These are phyloP conservation scores for Hybognathus amarus DNA, from an alignment of 2,797 vertebrate genomes.

Conservation along the genomic window DNA sequence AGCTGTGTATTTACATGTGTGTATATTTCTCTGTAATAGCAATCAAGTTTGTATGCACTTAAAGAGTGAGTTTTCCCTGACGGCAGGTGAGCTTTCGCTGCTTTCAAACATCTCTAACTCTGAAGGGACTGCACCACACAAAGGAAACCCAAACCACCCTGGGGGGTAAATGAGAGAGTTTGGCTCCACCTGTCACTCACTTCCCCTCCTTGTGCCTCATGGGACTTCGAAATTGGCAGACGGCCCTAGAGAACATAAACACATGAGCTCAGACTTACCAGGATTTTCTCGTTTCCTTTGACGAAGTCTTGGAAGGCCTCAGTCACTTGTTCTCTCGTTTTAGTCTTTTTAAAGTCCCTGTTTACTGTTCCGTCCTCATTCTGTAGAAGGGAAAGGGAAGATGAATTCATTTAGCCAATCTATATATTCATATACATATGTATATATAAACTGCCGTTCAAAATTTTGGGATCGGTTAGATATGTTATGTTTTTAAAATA, in stretches of 20 bases:
- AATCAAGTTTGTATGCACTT: slow-evolving; percentile 10
- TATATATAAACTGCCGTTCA: too few relatives aligned
- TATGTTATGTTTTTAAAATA: too few relatives aligned
- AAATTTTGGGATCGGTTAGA: too few relatives aligned
- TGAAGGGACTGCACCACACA: slow-evolving; percentile 26
- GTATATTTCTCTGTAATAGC: slow-evolving; percentile 20
- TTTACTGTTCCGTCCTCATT: slow-evolving; percentile 96
- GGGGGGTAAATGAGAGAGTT: slow-evolving; percentile 28
- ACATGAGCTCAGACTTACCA: slow-evolving; percentile 80
- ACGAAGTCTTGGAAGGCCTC: slow-evolving; percentile 91
- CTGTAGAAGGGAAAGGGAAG: slow-evolving; percentile 68
- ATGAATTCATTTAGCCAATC: background rate
- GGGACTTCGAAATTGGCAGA: slow-evolving; percentile 26
- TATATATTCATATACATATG: too few relatives aligned
- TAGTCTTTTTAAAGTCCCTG: slow-evolving; percentile 98
- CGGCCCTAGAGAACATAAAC: slow-evolving; percentile 18
- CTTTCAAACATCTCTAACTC: slow-evolving; percentile 9
- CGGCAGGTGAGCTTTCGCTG: slow-evolving; percentile 10
- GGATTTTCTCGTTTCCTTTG: slow-evolving; percentile 85
- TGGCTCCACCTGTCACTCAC: slow-evolving; percentile 31
- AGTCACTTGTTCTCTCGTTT: slow-evolving; percentile 88
- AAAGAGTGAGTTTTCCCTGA: slow-evolving; percentile 20
- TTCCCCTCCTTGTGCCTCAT: background rate
- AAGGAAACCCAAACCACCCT: slow-evolving; percentile 40
- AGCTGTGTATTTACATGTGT: background rate